These are phyloP conservation scores for Leistus spinibarbis DNA, from an alignment of 2,888 invertebrate genomes.

Conservation along the genomic window DNA sequence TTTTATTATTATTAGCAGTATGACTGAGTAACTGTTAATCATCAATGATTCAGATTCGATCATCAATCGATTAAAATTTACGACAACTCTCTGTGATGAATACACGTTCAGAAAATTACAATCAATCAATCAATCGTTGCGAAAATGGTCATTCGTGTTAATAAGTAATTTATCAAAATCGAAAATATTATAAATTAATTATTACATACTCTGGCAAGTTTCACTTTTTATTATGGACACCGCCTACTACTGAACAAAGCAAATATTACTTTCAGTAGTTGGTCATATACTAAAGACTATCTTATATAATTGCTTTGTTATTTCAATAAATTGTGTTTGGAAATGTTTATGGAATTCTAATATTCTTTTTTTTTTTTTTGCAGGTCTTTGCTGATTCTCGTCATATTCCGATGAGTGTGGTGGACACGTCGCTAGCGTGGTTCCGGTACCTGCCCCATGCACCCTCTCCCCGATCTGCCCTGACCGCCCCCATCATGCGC, in stretches of 20 bases:
- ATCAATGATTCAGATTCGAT: not conserved
- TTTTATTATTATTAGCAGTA: not conserved
- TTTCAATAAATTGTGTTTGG: too few relatives aligned
- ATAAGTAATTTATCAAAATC: not conserved
- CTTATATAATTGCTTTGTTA: too few relatives aligned
- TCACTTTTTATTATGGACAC: not conserved
- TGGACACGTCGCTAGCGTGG: constrained; percentile 68
- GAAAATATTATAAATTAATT: not conserved
- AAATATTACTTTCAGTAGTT: not conserved
- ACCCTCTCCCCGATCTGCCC: constrained; percentile 55
- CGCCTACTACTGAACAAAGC: not conserved
- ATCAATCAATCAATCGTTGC: not conserved
- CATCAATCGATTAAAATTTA: not conserved
- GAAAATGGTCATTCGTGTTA: not conserved
- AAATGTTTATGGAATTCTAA: not conserved
- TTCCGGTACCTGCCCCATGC: constrained; percentile 59
- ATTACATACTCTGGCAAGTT: not conserved
- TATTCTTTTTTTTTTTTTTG: constrained; percentile 14
- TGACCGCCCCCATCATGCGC: constrained; percentile 68
- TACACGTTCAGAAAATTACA: not conserved
- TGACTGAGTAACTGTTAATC: not conserved
- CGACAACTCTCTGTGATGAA: not conserved
- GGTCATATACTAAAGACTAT: not conserved
- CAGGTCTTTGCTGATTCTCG: constrained; percentile 46
- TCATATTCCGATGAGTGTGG: constrained; percentile 70